Conservation (phyloP, 2,113 vertebrate genomes). For the Cygnus buccinator region DNA sequence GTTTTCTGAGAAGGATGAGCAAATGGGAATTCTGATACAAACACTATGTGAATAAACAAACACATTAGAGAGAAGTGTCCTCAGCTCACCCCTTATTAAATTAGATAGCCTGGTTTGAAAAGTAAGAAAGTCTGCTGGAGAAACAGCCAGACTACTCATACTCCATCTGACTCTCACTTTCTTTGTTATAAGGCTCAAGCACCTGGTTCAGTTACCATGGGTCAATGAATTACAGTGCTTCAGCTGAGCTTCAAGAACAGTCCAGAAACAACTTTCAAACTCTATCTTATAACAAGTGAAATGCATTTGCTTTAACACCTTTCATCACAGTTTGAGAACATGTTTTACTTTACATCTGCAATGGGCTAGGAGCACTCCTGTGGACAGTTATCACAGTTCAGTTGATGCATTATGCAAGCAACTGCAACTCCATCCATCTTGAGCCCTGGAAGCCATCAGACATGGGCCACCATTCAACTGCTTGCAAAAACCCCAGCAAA, state of each 20-base stretch:
- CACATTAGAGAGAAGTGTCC: background rate
- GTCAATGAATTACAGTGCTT: background rate
- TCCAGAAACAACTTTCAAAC: background rate
- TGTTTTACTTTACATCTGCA: background rate
- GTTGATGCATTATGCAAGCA: background rate
- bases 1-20: background rate
- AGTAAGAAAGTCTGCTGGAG: background rate
- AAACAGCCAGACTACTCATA: background rate
- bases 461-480: accelerated
- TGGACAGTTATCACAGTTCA: accelerated
- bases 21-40: background rate
- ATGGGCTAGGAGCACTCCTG: background rate
- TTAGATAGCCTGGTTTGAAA: background rate
- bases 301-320: background rate
- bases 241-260: background rate
- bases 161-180: background rate
- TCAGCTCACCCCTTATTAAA: background rate
- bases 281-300: background rate
- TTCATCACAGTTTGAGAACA: background rate
- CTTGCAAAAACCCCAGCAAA: background rate
- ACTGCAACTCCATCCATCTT: background rate
- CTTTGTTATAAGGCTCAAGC: background rate
- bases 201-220: background rate
- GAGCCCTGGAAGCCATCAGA: background rate
- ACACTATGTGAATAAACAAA: background rate